These are phyloP conservation scores for Drosophila melanogaster DNA, from an alignment of 1,140 invertebrate species.

Conservation along the genomic window DNA sequence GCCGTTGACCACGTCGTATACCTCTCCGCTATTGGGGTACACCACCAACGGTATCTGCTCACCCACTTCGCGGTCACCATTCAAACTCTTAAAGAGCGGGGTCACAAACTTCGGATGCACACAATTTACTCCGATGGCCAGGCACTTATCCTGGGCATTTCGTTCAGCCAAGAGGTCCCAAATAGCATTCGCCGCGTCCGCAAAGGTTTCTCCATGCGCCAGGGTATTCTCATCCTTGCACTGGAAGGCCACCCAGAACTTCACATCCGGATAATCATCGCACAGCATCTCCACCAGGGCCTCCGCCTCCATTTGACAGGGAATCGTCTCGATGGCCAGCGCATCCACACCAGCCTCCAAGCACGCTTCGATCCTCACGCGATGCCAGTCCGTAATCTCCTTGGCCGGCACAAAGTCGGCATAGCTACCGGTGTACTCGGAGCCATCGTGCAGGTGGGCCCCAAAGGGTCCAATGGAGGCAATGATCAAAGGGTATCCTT, in stretches of 20 bases:
- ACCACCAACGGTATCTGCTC: constrained; percentile 86
- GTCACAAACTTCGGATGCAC: constrained; percentile 87
- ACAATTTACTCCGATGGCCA: constrained; percentile 96
- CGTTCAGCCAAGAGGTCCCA: constrained; percentile 87
- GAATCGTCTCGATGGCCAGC: constrained; percentile 95
- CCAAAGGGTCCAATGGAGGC: constrained; percentile 97
- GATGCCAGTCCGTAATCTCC: constrained; percentile 92
- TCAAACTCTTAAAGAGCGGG: constrained; percentile 86
- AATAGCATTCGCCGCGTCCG: constrained; percentile 83
- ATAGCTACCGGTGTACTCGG: constrained; percentile 95
- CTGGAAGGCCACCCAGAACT: constrained; percentile 90
- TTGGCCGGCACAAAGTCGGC: constrained; percentile 88
- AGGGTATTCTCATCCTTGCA: constrained; percentile 88
- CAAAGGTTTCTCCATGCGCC: constrained; percentile 91
- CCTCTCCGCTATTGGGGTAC: constrained; percentile 91
- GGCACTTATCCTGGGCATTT: constrained; percentile 88
- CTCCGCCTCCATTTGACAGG: constrained; percentile 92
- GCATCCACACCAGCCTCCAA: constrained; percentile 92
- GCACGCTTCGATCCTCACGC: constrained; percentile 91
- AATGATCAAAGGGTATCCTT: constrained; percentile 87
- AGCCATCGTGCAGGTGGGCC: constrained; percentile 93
- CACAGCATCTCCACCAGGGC: constrained; percentile 91
- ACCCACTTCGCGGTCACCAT: constrained; percentile 58
- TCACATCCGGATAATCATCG: constrained; percentile 90
- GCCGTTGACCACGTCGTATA: constrained; percentile 85